Evolutionary conservation across 1,140 invertebrate genomes (phyloP).

Genomic region (Pseudomyrmex sp.): DNA sequence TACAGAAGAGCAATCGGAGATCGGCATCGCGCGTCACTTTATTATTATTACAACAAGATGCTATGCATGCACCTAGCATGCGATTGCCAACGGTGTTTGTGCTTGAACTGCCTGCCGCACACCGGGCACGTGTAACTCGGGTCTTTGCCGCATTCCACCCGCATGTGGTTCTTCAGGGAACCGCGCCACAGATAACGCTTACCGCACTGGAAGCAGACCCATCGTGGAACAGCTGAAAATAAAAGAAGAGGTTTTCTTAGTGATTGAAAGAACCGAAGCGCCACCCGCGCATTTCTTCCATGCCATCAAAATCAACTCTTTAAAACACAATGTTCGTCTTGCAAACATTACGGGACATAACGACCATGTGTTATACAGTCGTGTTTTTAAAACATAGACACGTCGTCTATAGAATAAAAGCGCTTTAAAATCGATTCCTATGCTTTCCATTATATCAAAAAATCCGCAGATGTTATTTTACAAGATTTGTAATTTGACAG

Average conservation of each 20-base stretch:
- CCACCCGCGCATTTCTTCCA: background rate
- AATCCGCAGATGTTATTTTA: too few relatives aligned
- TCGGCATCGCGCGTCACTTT: background rate
- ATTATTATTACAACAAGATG: constrained; percentile 55
- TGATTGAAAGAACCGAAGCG: background rate
- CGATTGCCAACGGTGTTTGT: constrained; percentile 84
- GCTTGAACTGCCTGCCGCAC: constrained; percentile 85
- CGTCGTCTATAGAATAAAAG: background rate
- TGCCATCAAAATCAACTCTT: constrained; percentile 8
- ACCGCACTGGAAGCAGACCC: constrained; percentile 81
- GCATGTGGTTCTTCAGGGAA: constrained; percentile 85
- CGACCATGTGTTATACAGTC: background rate
- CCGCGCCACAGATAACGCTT: constrained; percentile 84
- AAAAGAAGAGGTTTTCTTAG: constrained; percentile 35
- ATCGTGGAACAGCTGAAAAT: constrained; percentile 71
- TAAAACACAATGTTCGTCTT: background rate
- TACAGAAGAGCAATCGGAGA: background rate
- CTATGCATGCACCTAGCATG: constrained; percentile 82
- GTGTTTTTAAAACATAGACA: background rate
- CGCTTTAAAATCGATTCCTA: constrained; percentile 5
- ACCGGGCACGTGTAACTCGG: constrained; percentile 85
- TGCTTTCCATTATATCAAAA: background rate
- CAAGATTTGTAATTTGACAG: too few relatives aligned
- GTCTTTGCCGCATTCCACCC: constrained; percentile 86
- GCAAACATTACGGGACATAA: background rate